These are phyloP conservation scores for Rhea americana DNA, from an alignment of 2,113 vertebrate genomes.

Conservation along the genomic window DNA sequence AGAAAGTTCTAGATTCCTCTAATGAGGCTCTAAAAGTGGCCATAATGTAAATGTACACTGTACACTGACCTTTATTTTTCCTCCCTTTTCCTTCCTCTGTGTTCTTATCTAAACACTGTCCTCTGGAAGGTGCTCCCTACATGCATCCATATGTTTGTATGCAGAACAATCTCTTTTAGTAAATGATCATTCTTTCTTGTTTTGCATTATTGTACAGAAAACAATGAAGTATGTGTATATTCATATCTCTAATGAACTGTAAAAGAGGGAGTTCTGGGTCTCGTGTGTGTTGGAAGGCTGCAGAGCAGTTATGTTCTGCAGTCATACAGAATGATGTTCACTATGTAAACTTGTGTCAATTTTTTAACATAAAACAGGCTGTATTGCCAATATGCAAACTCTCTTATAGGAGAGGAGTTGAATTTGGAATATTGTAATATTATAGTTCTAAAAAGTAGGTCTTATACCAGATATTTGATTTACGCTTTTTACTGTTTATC, in stretches of 20 bases:
- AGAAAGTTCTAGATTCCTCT: constrained; percentile 2
- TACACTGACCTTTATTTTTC: background rate
- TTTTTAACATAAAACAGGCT: background rate
- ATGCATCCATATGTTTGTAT: background rate
- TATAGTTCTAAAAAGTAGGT: background rate
- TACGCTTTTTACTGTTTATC: too few species aligned
- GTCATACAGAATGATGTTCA: background rate
- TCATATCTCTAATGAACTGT: background rate
- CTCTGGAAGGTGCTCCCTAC: background rate
- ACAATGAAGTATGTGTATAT: background rate
- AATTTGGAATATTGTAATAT: background rate
- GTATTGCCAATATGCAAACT: background rate
- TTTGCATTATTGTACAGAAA: background rate
- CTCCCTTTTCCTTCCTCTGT: background rate
- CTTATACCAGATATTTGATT: background rate
- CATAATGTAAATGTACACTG: background rate
- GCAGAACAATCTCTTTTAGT: background rate
- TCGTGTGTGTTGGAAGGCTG: background rate
- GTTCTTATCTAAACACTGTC: background rate
- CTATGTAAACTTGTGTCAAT: constrained; percentile 13
- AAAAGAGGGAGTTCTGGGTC: background rate
- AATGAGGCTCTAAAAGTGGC: background rate
- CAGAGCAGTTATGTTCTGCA: constrained; percentile 9
- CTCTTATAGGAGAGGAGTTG: background rate
- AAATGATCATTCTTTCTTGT: background rate